Percentiles rank a stretch among this genome's conserved stretches.
phyloP scores from a whole-genome alignment of 2,888 invertebrate genomes.

The Scotopteryx bipunctaria region DNA sequence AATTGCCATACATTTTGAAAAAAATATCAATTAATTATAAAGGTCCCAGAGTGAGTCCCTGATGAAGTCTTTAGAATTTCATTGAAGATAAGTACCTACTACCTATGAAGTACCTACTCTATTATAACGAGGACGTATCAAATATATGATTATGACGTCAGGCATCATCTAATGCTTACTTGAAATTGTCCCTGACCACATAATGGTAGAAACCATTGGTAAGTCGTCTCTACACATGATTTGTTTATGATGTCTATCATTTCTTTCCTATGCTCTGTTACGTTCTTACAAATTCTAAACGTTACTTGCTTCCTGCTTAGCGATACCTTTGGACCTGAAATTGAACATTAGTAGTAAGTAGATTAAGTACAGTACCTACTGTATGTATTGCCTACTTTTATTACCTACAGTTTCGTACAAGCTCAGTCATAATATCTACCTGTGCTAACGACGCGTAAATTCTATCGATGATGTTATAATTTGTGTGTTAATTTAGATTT shows the following conservation, averaged over 20 bases:
- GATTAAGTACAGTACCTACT: too few species aligned
- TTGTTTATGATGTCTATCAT: conserved; percentile 62
- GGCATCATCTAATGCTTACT: conserved; percentile 46
- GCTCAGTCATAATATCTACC: too few species aligned
- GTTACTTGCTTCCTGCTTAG: conserved; percentile 58
- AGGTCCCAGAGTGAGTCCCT: not conserved
- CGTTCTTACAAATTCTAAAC: conserved; percentile 65
- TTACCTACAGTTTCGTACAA: too few species aligned
- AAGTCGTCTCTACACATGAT: conserved; percentile 69
- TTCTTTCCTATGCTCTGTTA: conserved; percentile 60
- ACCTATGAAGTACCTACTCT: not conserved
- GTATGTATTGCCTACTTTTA: too few species aligned
- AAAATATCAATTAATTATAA: not conserved
- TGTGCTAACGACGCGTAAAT: too few species aligned
- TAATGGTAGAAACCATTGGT: conserved; percentile 71
- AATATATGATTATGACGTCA: too few species aligned
- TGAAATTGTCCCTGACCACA: conserved; percentile 71
- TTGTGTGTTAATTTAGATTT: too few species aligned
- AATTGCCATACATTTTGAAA: not conserved
- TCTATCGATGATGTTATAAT: too few species aligned
- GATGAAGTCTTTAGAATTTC: not conserved
- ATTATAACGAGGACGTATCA: too few species aligned
- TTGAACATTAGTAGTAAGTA: too few species aligned
- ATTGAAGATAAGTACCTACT: not conserved
- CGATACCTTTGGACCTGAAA: conserved; percentile 63